Evolutionary conservation across 37 sponge, comb jelly and placozoan genomes (phyloP), one percentile per base, ranked within the genome.

Genomic region (Bolinopsis microptera): DNA sequence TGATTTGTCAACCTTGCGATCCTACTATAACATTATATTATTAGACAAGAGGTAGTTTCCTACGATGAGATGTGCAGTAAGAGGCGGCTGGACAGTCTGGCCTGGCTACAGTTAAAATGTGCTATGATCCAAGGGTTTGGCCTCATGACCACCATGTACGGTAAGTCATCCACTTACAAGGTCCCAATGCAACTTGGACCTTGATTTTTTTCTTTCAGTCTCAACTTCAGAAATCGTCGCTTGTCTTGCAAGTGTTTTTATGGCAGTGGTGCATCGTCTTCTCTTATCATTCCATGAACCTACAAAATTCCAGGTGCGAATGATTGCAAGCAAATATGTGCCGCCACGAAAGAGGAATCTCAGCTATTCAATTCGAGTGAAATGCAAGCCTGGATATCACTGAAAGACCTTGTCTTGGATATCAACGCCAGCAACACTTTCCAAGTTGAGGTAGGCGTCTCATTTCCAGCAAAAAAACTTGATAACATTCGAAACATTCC

Each of bases 51-150:
- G 25, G 61, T 86, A 0, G 18, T 16, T 9, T 36, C 61, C 2
- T 86, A 86, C 61, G 90, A 86, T 41, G 90, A 86, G 28, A 41
- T 86, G 25, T 86, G 90, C 31, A 41, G 61, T 22, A 86, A 86
- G 61, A 38, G 90, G 39, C 90, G 90, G 9, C 5, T 86, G 34
- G 90, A 86, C 31, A 5, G 36, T 27, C 61, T 41, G 3, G 61
- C 90, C 28, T 86, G 90, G 90, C 61, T 86, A 23, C 40, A 39
- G 22, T 48, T 86, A 0, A 86, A 86, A 39, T 41, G 90, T 26
- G 30, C 90, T 0, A 39, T 86, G 90, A 86, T 86, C 26, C n/a
- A 41, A 41, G 90, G 90, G n/a, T 41, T 86, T n/a, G 90, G 38
- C 22, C n/a, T 41, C 1, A 39, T 86, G 90, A 86, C 90, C 0